Evolutionary conservation across 1,140 invertebrate species (phyloP), one percentile per base, ranked within the genome.

Genomic region (Popillia japonica): DNA sequence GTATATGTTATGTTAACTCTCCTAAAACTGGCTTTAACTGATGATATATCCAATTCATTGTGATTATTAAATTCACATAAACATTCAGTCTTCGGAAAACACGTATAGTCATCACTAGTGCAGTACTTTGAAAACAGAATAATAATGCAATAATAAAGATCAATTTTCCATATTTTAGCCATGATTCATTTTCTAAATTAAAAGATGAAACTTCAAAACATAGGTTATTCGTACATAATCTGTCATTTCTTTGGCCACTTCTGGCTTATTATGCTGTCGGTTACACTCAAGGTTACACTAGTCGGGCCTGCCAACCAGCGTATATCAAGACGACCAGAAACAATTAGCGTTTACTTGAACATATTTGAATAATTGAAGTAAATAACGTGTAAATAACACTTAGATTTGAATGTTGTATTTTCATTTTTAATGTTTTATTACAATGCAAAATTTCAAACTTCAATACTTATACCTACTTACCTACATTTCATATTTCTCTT

Each of bases 121-220:
- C 61, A 68, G 27, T 68, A 68, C 27, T 68, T 68, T 68, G 61
- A 14, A 27, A 68, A 68, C 22, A 68, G 8, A 68, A 68, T 27
- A 10, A 27, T 23, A 6, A 68, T 34, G 11, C 61, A 68, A 68
- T 68, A 68, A 68, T 68, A 68, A 68, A 68, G 20, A 68, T 27
- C 14, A 22, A 68, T 68, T 27, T 68, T 8, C 20, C 61, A 68
- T 68, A 22, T 68, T 68, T 68, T 68, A 68, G 61, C 61, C 61
- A 68, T 68, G 61, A 68, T 14, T 68, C 61, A 68, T 68, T 68
- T 68, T 68, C 61, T 68, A 14, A 68, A 68, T 23, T 68, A 68
- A 68, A 68, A 68, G 10, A 68, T 23, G 27, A 64, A 68, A 68
- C 27, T 27, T 68, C 22, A 23, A 27, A 68, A 68, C 61, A 3